These are phyloP conservation scores for Pelagia noctiluca DNA, from an alignment of 30 jellyfish, hydroid and myxozoan genomes.

Conservation along the genomic window DNA sequence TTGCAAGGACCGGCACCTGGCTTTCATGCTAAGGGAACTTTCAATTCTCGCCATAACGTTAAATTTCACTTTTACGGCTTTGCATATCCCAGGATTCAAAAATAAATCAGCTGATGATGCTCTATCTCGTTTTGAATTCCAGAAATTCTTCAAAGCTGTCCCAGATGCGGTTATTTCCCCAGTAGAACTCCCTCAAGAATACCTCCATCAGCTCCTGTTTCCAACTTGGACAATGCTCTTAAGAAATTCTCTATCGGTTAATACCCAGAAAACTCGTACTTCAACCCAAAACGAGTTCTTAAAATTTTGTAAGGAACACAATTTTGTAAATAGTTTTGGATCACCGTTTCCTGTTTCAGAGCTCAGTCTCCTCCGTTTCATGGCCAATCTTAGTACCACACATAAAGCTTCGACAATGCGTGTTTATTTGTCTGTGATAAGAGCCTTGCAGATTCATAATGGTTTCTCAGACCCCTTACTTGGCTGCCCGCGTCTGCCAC, in stretches of 20 bases:
- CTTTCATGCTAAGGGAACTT: slow-evolving; percentile 29
- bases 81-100: not conserved
- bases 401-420: slow-evolving; percentile 16
- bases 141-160: not conserved
- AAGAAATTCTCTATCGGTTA: slow-evolving; percentile 2
- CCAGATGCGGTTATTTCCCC: not conserved
- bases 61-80: not conserved
- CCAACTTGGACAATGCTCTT: not conserved
- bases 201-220: not conserved
- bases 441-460: slow-evolving; percentile 21
- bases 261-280: slow-evolving; percentile 5
- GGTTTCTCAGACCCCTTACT: slow-evolving; percentile 34
- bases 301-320: slow-evolving; percentile 3
- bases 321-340: not conserved
- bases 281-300: slow-evolving; percentile 33
- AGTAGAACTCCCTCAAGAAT: not conserved
- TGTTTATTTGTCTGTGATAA: slow-evolving; percentile 46
- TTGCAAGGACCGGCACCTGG: slow-evolving; percentile 35
- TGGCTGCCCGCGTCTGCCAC: not conserved
- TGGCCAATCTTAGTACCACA: slow-evolving; percentile 1
- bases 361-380: slow-evolving; percentile 13
- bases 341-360: slow-evolving; percentile 21
- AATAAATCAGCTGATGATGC: slow-evolving; percentile 25
- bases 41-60: not conserved
- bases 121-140: slow-evolving; percentile 20